These are phyloP conservation scores for Sogatella furcifera DNA, from an alignment of 1,140 invertebrate species.

Conservation along the genomic window DNA sequence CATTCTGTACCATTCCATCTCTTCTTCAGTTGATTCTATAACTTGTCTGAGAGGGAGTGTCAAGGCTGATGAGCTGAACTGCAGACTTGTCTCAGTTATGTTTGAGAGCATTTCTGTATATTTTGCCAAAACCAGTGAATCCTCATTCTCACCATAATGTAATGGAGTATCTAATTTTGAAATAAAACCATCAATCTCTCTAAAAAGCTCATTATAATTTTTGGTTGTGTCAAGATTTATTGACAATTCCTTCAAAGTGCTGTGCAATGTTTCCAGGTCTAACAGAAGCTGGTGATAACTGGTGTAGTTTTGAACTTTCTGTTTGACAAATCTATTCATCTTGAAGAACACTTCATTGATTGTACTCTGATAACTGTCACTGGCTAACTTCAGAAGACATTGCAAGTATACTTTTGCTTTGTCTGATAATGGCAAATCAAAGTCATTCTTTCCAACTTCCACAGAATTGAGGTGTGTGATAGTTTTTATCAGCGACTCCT, in stretches of 20 bases:
- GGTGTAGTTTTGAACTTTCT: background rate
- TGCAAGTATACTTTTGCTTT: background rate
- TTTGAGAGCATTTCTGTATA: no score
- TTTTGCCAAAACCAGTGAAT: background rate
- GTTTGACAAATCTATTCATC: no score
- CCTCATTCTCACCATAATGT: background rate
- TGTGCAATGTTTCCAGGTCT: background rate
- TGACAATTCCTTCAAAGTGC: background rate
- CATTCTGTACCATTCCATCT: no score
- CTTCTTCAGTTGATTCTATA: no score
- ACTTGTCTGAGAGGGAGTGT: no score
- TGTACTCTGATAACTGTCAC: background rate
- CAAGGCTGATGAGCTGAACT: no score
- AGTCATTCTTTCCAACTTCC: background rate
- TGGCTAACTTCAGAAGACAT: background rate
- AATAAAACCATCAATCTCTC: background rate
- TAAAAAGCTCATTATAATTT: background rate
- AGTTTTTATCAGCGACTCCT: background rate
- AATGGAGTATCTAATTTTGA: background rate
- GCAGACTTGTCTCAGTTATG: no score
- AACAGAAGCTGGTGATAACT: background rate
- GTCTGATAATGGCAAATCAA: background rate
- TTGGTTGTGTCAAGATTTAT: background rate
- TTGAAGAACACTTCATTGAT: no score
- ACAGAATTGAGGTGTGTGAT: background rate